phyloP scores from a whole-genome alignment of 1,140 invertebrate genomes.

The Cheumatopsyche charites region DNA sequence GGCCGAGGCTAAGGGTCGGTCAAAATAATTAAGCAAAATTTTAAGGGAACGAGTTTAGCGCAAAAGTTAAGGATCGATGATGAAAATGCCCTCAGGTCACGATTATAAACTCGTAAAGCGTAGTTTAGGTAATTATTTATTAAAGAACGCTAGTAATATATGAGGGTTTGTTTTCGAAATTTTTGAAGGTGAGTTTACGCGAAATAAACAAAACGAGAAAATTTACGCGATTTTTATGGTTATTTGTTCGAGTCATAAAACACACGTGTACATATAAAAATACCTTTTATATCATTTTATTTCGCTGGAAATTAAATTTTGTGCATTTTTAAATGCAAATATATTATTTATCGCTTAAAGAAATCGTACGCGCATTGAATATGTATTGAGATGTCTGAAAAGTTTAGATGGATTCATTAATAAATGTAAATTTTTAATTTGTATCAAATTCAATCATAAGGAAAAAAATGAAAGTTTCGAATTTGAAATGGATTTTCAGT shows the following conservation, averaged over 20 bases:
- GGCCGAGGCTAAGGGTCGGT: background rate
- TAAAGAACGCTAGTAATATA: conserved; percentile 40
- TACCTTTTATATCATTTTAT: too few species aligned
- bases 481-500: too few species aligned
- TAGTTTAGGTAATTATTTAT: conserved; percentile 43
- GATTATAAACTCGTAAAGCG: conserved; percentile 38
- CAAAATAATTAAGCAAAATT: conserved; percentile 38
- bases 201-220: background rate
- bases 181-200: background rate
- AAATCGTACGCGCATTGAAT: too few species aligned
- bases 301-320: too few species aligned
- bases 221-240: too few species aligned
- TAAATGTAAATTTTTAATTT: background rate
- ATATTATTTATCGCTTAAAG: too few species aligned
- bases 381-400: conserved; percentile 4
- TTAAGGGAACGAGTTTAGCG: background rate
- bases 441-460: background rate
- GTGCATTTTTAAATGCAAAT: too few species aligned
- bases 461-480: background rate
- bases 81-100: conserved; percentile 38
- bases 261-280: too few species aligned
- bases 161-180: background rate
- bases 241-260: too few species aligned
- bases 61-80: conserved; percentile 34
- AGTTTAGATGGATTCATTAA: background rate